These are phyloP conservation scores for Bellardia pandia DNA, from an alignment of 2,888 invertebrate genomes.

Conservation along the genomic window DNA sequence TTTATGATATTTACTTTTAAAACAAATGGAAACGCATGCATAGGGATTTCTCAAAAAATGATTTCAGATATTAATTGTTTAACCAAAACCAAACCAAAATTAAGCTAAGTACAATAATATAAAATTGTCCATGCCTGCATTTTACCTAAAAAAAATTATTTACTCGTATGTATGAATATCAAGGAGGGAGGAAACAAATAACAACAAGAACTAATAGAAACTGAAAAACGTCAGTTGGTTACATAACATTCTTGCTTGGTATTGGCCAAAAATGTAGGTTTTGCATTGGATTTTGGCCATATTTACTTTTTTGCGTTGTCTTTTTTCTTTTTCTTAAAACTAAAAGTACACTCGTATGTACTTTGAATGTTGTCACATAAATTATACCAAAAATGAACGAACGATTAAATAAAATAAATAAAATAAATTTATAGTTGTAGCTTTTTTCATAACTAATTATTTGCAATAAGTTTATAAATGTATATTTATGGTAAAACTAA, in stretches of 20 bases:
- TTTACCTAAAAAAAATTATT: neutral
- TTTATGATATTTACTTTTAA: no score
- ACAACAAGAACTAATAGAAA: neutral
- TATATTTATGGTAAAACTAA: neutral
- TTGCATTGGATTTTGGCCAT: slow-evolving; percentile 2
- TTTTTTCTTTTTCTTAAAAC: neutral
- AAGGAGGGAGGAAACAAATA: neutral
- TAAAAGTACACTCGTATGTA: neutral
- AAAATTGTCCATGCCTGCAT: neutral
- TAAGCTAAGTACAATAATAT: no score
- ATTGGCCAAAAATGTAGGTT: neutral
- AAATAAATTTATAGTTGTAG: neutral
- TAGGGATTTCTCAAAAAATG: no score
- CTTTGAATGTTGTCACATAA: slow-evolving; percentile 10
- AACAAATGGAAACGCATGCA: no score
- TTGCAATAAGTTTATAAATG: neutral
- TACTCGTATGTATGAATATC: no score
- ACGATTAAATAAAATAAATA: neutral
- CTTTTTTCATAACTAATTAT: slow-evolving; percentile 21
- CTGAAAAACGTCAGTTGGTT: neutral
- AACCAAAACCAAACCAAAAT: no score
- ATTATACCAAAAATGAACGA: neutral
- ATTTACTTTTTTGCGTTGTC: neutral
- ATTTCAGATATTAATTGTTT: no score
- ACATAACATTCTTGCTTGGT: neutral